Evolutionary conservation across 2,113 vertebrate genomes (phyloP).

Genomic region (Pimephales promelas): DNA sequence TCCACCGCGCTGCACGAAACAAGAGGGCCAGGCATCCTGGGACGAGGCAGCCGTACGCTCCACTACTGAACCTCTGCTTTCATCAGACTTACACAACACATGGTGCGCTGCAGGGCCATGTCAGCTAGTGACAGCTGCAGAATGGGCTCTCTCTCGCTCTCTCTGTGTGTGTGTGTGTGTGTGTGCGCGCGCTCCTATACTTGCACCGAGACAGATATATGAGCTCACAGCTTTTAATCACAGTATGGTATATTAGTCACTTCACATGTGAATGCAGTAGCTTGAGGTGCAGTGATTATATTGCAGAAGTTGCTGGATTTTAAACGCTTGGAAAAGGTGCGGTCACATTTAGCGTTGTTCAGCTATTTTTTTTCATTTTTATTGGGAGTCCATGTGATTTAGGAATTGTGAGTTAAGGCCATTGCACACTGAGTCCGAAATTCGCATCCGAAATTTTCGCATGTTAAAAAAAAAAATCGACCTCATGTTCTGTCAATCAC

Average conservation of each 20-base stretch:
- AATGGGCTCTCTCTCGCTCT: slow-evolving; percentile 51
- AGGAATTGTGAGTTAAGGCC: no score
- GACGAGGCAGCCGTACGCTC: slow-evolving; percentile 41
- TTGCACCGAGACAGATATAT: slow-evolving; percentile 16
- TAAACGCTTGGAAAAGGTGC: neutral
- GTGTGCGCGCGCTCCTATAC: neutral
- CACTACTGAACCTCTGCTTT: slow-evolving; percentile 54
- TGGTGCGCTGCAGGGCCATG: slow-evolving; percentile 54
- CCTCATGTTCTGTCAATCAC: no score
- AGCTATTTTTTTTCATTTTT: neutral
- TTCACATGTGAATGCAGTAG: neutral
- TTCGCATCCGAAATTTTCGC: no score
- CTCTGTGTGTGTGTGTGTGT: slow-evolving; percentile 32
- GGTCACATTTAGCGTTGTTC: neutral
- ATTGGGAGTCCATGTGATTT: neutral
- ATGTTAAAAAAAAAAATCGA: no score
- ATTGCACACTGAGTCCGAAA: no score
- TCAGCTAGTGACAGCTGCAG: slow-evolving; percentile 46
- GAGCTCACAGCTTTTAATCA: slow-evolving; percentile 30
- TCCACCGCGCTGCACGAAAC: slow-evolving; percentile 34
- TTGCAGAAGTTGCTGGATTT: neutral
- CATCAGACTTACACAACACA: slow-evolving; percentile 52
- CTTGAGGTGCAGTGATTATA: slow-evolving; percentile 14
- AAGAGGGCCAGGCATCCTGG: slow-evolving; percentile 44
- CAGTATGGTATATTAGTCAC: slow-evolving; percentile 15